Conservation (phyloP, 2,888 invertebrate genomes). For the Cephus sareptanus region DNA sequence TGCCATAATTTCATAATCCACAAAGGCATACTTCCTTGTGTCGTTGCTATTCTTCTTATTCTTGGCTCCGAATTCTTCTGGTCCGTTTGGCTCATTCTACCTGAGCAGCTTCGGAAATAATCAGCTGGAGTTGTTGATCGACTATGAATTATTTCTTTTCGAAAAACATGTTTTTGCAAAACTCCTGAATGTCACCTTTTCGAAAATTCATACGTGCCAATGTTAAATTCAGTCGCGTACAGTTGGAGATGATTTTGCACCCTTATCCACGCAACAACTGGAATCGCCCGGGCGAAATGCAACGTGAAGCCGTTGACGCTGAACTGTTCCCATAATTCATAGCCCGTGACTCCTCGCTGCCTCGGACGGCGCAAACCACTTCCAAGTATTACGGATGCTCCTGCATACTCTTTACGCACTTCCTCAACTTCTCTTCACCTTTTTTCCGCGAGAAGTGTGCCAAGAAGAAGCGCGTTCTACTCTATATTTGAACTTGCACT, state of each 20-base stretch:
- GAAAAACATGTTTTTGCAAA: neutral
- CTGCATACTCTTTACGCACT: slow-evolving; percentile 2
- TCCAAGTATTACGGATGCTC: neutral
- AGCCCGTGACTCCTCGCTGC: neutral
- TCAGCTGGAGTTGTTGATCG: neutral
- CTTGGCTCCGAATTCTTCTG: neutral
- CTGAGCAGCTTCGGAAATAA: neutral
- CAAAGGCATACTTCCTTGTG: neutral
- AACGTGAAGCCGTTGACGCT: neutral
- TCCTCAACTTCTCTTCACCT: neutral
- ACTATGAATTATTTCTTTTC: neutral
- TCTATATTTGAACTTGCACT: slow-evolving; percentile 29
- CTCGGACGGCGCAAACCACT: neutral
- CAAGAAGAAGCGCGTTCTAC: slow-evolving; percentile 13
- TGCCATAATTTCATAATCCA: slow-evolving; percentile 5
- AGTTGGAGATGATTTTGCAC: neutral
- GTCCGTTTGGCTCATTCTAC: neutral
- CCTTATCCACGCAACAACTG: neutral
- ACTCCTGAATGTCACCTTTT: neutral
- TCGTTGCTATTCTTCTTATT: neutral
- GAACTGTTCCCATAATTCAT: neutral
- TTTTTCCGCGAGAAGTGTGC: slow-evolving; percentile 6
- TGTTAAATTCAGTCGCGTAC: neutral
- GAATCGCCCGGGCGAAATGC: neutral
- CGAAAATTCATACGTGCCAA: neutral